Evolutionary conservation across 2,797 vertebrate species (phyloP), one percentile per base, ranked within the genome.

Genomic region (Clamator glandarius): DNA sequence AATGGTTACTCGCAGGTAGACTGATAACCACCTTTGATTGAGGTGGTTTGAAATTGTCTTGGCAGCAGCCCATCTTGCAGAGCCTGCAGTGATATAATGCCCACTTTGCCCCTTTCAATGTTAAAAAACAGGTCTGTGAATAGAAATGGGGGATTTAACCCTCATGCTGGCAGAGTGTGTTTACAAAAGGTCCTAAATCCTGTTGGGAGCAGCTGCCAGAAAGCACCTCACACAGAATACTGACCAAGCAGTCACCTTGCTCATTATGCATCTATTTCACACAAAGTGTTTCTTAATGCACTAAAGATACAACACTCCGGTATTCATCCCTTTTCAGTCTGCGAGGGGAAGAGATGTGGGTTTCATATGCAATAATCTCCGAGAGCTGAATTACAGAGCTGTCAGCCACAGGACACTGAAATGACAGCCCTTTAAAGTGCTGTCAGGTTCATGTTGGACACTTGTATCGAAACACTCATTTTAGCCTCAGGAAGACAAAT

Each of bases 291-390:
- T 64, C 50, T 36, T 70, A 48, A 46, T 7, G 2, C 2, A 13
- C 33, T 57, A 42, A 67, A 61, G 57, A 70, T 20, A 28, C 35
- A 17, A 5, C 36, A 35, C 51, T 33, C 55, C 1, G 3, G 15
- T 26, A 29, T 61, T 74, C 64, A 15, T 59, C 24, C 33, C 48
- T 77, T 88, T 91, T 36, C 54, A 58, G 84, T 54, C 57, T n/a
- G 10, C 6, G n/a, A 70, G 24, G 26, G 35, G 61, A 91, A 91
- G 66, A 0, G 0, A 33, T 15, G 12, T 0, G 1, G 29, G 31
- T 73, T 87, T 68, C 36, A 2, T 11, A 18, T 1, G 6, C 1
- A 6, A 20, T 82, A 18, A 64, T 10, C 15, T 66, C n/a, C 4
- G 1, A 48, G 15, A 67, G 55, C 48, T 58, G 75, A 90, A 67